Conservation (phyloP, 2,797 vertebrate genomes). For the Neosalanx taihuensis region DNA sequence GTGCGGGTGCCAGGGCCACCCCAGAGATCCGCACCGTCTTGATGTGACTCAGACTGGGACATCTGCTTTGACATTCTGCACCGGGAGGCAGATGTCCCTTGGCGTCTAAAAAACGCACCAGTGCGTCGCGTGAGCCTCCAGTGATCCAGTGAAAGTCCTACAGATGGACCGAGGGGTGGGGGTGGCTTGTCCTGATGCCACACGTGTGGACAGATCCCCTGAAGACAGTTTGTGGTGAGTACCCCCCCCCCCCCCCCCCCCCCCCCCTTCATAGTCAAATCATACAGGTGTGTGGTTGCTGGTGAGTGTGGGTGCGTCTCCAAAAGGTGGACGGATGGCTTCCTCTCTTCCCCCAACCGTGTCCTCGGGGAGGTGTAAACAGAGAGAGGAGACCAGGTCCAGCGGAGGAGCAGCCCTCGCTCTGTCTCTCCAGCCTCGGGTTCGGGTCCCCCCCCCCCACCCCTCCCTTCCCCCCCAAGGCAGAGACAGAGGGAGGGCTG, state of each 20-base stretch:
- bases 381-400: constrained; percentile 40
- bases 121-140: constrained; percentile 25
- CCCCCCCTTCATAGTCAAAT: not conserved
- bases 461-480: constrained; percentile 66
- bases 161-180: constrained; percentile 62
- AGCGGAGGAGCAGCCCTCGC: constrained; percentile 47
- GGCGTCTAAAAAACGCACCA: not conserved
- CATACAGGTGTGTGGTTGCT: not conserved
- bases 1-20: not conserved
- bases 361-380: constrained; percentile 38
- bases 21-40: not conserved
- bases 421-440: constrained; percentile 48
- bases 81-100: not conserved
- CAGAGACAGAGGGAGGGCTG: constrained; percentile 61
- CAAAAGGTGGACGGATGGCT: not conserved
- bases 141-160: constrained; percentile 61
- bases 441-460: too few species aligned
- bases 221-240: not conserved
- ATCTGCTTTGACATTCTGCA: too few species aligned
- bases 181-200: constrained; percentile 32
- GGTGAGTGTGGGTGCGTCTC: not conserved
- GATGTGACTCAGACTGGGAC: too few species aligned
- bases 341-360: not conserved
- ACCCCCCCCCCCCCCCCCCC: not conserved
- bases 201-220: not conserved